phyloP scores from a whole-genome alignment of 2,113 vertebrate genomes.

The Tupaia tana region DNA sequence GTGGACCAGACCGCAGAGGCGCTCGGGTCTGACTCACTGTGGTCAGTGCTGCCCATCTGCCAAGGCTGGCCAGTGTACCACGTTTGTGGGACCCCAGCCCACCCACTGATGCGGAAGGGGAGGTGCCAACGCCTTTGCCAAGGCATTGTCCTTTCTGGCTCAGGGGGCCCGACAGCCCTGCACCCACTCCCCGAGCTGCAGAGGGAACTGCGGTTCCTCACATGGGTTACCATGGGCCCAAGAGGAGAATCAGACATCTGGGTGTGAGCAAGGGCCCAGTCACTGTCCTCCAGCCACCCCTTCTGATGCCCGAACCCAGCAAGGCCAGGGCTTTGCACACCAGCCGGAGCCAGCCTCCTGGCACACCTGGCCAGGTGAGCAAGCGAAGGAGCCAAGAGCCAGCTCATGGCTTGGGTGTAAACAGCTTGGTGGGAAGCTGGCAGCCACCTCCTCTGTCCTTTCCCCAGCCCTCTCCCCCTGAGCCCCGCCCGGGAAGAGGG shows the following conservation, averaged over 20 bases:
- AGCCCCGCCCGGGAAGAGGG: conserved; percentile 52
- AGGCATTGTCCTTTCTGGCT: too few relatives aligned
- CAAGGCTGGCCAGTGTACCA: background rate
- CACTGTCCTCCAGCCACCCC: background rate
- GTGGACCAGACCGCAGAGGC: rapidly evolving
- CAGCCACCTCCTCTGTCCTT: conserved; percentile 39
- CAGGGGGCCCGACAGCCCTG: background rate
- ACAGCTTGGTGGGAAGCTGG: conserved; percentile 71
- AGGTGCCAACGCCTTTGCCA: background rate
- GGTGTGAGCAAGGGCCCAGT: background rate
- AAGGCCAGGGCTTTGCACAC: background rate
- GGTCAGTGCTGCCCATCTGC: background rate
- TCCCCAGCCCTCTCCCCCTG: background rate
- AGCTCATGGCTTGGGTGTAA: conserved; percentile 65
- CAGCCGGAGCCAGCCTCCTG: background rate
- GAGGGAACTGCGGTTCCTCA: too few relatives aligned
- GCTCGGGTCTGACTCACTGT: background rate
- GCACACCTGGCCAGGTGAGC: conserved; percentile 63
- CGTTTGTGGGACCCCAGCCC: background rate
- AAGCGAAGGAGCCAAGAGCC: conserved; percentile 59
- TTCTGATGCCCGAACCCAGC: background rate
- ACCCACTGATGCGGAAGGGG: background rate
- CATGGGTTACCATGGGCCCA: background rate
- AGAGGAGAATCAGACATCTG: background rate
- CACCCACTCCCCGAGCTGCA: background rate